Evolutionary conservation across 1,140 invertebrate species (phyloP).

Genomic region (Amyelois transitella): DNA sequence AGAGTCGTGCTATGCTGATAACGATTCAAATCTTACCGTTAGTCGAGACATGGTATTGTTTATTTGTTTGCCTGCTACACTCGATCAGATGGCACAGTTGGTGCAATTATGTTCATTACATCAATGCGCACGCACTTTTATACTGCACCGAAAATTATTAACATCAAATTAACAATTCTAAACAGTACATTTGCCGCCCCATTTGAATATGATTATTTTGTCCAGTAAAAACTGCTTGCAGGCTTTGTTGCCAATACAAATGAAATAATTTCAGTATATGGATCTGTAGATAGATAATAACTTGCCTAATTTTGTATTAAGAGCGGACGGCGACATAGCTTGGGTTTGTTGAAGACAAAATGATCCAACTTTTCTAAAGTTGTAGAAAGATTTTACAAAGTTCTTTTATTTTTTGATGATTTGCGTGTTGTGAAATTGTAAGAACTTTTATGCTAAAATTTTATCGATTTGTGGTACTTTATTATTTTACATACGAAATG

Average conservation of each 20-base stretch:
- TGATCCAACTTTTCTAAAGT: too few relatives aligned
- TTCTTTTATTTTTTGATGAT: too few relatives aligned
- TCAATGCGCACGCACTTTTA: slow-evolving; percentile 56
- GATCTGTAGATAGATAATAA: too few relatives aligned
- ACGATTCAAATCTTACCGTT: slow-evolving; percentile 41
- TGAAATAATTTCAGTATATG: not conserved
- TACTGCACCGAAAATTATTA: slow-evolving; percentile 61
- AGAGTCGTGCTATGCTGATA: too few relatives aligned
- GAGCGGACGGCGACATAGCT: too few relatives aligned
- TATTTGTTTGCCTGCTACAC: slow-evolving; percentile 28
- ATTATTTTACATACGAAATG: too few relatives aligned
- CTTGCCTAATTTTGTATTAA: too few relatives aligned
- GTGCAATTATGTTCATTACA: slow-evolving; percentile 39
- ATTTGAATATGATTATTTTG: slow-evolving; percentile 66
- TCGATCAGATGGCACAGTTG: slow-evolving; percentile 36
- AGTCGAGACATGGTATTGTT: slow-evolving; percentile 51
- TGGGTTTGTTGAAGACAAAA: too few relatives aligned
- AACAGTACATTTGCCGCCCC: slow-evolving; percentile 44
- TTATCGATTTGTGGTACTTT: too few relatives aligned
- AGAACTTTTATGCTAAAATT: too few relatives aligned
- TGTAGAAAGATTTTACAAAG: too few relatives aligned
- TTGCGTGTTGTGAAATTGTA: too few relatives aligned
- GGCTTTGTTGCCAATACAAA: slow-evolving; percentile 7
- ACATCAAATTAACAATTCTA: slow-evolving; percentile 66
- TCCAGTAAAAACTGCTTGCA: slow-evolving; percentile 40